Base-by-base conservation (phyloP, 2,888 invertebrate species). In the Pantelozetes paolii region DNA sequence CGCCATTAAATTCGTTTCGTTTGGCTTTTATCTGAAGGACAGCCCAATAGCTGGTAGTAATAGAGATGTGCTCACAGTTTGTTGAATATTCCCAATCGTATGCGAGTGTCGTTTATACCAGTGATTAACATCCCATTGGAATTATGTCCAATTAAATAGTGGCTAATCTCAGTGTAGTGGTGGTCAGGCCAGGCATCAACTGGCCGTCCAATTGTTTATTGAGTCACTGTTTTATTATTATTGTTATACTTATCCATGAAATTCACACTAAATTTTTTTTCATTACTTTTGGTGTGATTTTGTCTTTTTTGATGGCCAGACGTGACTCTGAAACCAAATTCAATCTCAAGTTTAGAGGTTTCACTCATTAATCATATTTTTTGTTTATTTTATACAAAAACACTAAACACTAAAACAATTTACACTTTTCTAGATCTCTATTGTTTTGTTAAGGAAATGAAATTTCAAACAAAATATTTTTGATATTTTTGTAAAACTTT, bases 41-140 rank as follows among this genome's bases (percentile, higher is more conserved):
- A 42, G 40, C n/a, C 26, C 42, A 28, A 18, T 13, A 9, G 13
- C 54, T 20, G 26, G 23, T 67, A 23, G 23, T 69, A 69, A 42
- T 42, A 69, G 69, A 69, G 69, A 69, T 69, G 28, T 45, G 26
- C 42, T 45, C 40, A 45, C 23, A 36, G 13, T 32, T 69, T n/a
- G 2, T 30, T 64, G 62, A 42, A 42, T 69, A 69, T 69, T 69
- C 69, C 69, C 69, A 5, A 69, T 69, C 28, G 69, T 26, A 11
- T 69, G 69, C 45, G 6, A 64, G 18, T 69, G 69, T 69, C 69
- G 42, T 69, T 45, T 42, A 42, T 42, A 9, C 62, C 62, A 36
- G 69, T 69, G 69, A 42, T 69, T 69, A 45, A 15, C 69, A 69
- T 69, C 69, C 69, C 69, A 26, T 69, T 69, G 42, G 69, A 42